phyloP scores from a whole-genome alignment of 2,797 vertebrate species.

The Ibycter americanus region DNA sequence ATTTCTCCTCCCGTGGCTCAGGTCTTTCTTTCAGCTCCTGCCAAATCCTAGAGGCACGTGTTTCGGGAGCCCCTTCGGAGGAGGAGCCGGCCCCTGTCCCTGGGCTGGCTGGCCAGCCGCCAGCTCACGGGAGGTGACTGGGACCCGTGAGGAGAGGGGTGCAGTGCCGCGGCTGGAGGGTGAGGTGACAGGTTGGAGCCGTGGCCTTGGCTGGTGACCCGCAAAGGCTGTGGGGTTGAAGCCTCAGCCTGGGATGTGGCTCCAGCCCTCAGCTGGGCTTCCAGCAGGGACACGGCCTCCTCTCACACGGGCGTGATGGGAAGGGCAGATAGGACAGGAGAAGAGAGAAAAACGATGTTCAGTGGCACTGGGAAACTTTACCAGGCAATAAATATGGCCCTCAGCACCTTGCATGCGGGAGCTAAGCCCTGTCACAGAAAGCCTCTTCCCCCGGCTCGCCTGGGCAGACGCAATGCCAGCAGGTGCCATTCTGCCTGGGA shows the following conservation, averaged over 20 bases:
- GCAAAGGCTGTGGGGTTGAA: neutral
- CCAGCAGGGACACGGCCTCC: neutral
- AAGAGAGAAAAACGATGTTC: neutral
- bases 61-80: neutral
- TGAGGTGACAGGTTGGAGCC: neutral
- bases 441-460: neutral
- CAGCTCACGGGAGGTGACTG: neutral
- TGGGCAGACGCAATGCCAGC: accelerated
- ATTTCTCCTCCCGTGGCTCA: neutral
- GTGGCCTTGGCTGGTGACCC: neutral
- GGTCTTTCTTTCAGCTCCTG: constrained; percentile 27
- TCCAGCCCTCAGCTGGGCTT: neutral
- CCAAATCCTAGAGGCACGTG: neutral
- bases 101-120: neutral
- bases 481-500: neutral
- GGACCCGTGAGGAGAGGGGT: neutral
- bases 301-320: accelerated
- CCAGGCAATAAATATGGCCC: neutral
- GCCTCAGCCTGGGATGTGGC: accelerated
- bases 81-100: accelerated
- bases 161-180: accelerated
- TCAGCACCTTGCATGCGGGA: neutral
- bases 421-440: neutral
- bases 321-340: neutral
- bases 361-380: neutral